Evolutionary conservation across 2,888 invertebrate species (phyloP), one percentile per base, ranked within the genome.

Genomic region (Lomographa bimaculata): DNA sequence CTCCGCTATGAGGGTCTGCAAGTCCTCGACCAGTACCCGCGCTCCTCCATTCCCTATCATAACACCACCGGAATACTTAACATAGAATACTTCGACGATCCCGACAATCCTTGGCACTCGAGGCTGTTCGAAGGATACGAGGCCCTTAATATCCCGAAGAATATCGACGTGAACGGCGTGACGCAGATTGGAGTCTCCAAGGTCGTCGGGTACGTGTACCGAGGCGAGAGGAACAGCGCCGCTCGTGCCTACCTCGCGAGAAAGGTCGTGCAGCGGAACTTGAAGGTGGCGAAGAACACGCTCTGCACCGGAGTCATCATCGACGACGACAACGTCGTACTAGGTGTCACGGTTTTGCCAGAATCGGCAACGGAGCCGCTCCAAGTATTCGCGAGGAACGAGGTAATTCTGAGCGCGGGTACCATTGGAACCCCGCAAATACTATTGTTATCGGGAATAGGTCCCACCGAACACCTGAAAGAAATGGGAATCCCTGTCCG

Each of bases 321-420:
- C 1, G 66, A 72, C 16, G 50, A 54, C 0, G 33, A 50, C 1
- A 69, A 69, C 4, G 44, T 56, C 2, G 71, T 73, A 0, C 43
- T 42, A 1, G 84, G 84, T 0, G 57, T 84, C n/a, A 66, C 52
- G 0, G 68, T 64, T 0, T 26, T 55, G 1, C 56, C 57, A 9
- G 47, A 38, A 0, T 25, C 45, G 4, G 6, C 29, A 0, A 42
- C 35, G 1, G 23, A 5, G 2, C 49, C 25, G 0, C 3, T 74
- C 1, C 50, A 30, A 0, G 8, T 80, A 1, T 74, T 55, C 34
- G 78, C 73, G 0, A 56, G 42, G 2, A 61, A 53, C 7, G 83
- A 81, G 46, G 75, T 84, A 0, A 64, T 84, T 3, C 46, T 84
- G 5, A 69, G 76, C 16, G 80, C 83, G 0, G 84, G 84, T 0